Evolutionary conservation across 2,888 invertebrate genomes (phyloP).

Genomic region (Notocelia uddmanniana): DNA sequence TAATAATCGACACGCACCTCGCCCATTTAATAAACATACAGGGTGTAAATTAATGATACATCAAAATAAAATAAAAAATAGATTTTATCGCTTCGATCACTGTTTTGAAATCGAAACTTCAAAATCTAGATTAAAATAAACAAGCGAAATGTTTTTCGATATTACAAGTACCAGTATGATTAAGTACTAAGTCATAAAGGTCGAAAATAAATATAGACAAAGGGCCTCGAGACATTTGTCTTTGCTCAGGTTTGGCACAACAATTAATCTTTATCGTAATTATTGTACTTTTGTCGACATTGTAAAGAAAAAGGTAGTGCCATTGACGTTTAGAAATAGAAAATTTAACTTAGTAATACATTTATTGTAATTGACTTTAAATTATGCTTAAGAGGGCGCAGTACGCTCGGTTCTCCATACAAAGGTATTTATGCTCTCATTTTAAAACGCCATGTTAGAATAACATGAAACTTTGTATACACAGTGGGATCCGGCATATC

Average conservation of each 20-base stretch:
- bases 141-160: not conserved
- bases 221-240: not conserved
- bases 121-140: not conserved
- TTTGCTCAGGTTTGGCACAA: not conserved
- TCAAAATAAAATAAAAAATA: too few relatives aligned
- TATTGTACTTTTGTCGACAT: not conserved
- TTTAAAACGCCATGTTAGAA: too few relatives aligned
- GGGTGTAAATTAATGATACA: not conserved
- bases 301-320: not conserved
- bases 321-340: not conserved
- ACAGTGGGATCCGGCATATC: too few relatives aligned
- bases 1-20: slow-evolving; percentile 63
- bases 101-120: not conserved
- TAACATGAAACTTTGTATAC: too few relatives aligned
- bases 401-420: too few relatives aligned
- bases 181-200: not conserved
- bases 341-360: not conserved
- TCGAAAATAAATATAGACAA: not conserved
- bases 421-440: too few relatives aligned
- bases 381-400: too few relatives aligned
- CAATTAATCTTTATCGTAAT: not conserved
- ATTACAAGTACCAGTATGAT: too few relatives aligned
- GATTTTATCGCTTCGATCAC: not conserved
- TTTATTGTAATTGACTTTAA: too few relatives aligned
- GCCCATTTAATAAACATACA: slow-evolving; percentile 19